Base-by-base conservation (phyloP, 2,113 vertebrate genomes). In the Leptobrachium leishanense region DNA sequence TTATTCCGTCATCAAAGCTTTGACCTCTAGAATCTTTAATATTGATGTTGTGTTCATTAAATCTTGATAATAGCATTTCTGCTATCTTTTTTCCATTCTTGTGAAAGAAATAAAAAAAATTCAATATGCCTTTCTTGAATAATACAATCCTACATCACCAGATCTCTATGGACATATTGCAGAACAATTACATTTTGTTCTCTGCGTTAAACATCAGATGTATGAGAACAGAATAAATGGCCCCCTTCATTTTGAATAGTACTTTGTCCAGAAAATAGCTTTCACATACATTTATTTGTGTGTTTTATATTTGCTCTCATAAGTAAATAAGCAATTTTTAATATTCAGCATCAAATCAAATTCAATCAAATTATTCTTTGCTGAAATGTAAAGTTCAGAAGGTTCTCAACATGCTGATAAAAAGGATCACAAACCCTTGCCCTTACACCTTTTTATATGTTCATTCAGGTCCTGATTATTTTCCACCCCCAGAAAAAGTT, bases 171-270 rank as follows among this genome's bases (percentile, higher is more conserved):
- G 54, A 70, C n/a, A 70, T 11, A 70, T 77, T 43, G 68, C 20
- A 77, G 41, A 68, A 76, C 75, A 69, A 77, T 69, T 76, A 76
- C 75, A 68, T 76, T 41, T 31, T 50, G 75, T 70, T 70, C 75
- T 77, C n/a, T 41, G 67, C 63, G 10, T 12, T 39, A 70, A 55
- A 63, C 75, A 77, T 70, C 53, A 69, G 67, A 62, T 50, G 43
- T 62, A 59, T 62, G 40, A 57, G 15, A 77, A 13, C 59, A 54
- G 59, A 69, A 76, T 76, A 76, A 11, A 46, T 70, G 62, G 43
- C 59, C 7, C 59, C 42, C 68, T 77, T 53, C 39, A 31, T 10
- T 57, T 43, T 50, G 46, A 50, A 50, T 50, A 50, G 46, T 50
- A 50, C 46, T 50, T 4, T 50, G 46, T 50, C 46, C 46, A 50